phyloP scores from a whole-genome alignment of 2,113 vertebrate genomes.

The Chlorodrepanis virens region DNA sequence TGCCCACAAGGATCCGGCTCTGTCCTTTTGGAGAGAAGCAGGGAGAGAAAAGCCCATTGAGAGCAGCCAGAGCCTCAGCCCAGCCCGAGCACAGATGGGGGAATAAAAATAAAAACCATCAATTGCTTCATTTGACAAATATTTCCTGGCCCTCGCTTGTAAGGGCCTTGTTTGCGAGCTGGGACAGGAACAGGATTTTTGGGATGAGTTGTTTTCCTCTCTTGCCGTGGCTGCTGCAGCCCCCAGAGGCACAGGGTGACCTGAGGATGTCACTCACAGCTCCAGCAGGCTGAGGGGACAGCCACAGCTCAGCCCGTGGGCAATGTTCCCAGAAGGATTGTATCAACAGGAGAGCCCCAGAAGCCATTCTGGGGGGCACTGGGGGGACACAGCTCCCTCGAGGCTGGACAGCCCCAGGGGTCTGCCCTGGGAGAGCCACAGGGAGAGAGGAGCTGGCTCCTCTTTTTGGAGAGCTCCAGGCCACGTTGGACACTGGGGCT shows the following conservation, averaged over 20 bases:
- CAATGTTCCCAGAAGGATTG: rapidly evolving
- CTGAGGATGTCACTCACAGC: background rate
- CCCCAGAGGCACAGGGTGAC: background rate
- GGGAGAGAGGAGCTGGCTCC: background rate
- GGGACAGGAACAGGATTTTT: background rate
- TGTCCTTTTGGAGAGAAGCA: background rate
- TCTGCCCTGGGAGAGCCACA: rapidly evolving
- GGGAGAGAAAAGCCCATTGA: slow-evolving; percentile 44
- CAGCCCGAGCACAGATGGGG: background rate
- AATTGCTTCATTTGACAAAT: slow-evolving; percentile 25
- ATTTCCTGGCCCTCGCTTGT: background rate
- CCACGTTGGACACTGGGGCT: rapidly evolving
- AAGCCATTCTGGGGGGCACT: rapidly evolving
- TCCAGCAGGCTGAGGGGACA: background rate
- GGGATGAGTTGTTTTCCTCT: background rate
- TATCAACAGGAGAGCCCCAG: background rate
- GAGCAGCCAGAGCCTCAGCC: background rate
- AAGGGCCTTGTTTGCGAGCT: background rate
- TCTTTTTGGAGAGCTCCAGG: background rate
- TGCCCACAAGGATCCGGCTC: slow-evolving; percentile 15
- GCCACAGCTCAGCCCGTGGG: background rate
- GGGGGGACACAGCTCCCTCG: background rate
- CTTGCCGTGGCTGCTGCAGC: background rate
- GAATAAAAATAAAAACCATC: background rate
- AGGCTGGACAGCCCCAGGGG: background rate